These are phyloP conservation scores for Cryptoprocta ferox DNA, from an alignment of 2,797 vertebrate species.

Conservation along the genomic window DNA sequence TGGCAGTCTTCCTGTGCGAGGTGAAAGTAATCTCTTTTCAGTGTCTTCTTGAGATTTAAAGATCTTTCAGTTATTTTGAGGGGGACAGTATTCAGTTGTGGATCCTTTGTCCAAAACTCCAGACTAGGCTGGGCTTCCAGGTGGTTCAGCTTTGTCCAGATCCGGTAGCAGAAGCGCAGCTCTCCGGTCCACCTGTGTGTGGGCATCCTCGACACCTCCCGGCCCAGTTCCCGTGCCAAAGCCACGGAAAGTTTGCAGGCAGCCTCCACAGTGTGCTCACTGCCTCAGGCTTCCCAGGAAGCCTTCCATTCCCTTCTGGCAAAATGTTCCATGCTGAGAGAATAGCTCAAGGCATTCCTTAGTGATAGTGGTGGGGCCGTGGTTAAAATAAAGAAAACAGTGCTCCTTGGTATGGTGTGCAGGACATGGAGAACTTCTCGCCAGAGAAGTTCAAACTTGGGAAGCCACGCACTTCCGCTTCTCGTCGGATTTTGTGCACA, in stretches of 20 bases:
- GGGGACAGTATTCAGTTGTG: neutral
- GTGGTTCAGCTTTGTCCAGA: neutral
- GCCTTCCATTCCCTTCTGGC: neutral
- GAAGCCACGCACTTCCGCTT: neutral
- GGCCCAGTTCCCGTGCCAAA: neutral
- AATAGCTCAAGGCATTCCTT: neutral
- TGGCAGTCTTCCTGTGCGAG: neutral
- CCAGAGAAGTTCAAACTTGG: neutral
- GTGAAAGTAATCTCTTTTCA: neutral
- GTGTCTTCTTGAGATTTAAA: neutral
- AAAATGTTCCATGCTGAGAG: neutral
- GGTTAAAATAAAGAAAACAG: neutral
- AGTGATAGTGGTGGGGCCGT: neutral
- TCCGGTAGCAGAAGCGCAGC: fast-evolving
- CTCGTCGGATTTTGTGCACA: neutral
- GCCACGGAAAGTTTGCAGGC: neutral
- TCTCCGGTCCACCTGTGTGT: neutral
- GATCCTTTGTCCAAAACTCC: neutral
- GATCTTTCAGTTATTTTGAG: neutral
- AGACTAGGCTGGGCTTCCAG: neutral
- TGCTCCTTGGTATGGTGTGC: neutral
- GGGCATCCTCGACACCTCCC: fast-evolving
- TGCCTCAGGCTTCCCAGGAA: neutral
- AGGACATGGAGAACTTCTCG: conserved; percentile 22
- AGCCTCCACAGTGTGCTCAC: neutral